Evolutionary conservation across 2,113 vertebrate species (phyloP), one percentile per base, ranked within the genome.

Genomic region (Nanorana parkeri): DNA sequence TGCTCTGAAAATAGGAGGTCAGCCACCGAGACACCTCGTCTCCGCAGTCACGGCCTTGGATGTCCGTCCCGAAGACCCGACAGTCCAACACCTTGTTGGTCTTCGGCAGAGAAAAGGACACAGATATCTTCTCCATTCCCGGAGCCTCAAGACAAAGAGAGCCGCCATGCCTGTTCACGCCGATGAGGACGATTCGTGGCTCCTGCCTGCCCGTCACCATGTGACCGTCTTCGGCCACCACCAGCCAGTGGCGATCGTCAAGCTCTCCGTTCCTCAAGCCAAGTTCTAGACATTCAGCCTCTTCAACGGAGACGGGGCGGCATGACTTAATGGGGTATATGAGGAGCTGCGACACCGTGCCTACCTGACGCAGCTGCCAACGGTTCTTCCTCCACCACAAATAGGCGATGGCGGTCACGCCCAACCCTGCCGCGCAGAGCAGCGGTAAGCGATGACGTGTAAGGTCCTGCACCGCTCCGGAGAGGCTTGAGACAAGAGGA

Each of bases 311-410:
- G 80, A 94, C 56, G 0, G 92, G 95, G 77, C 88, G 94, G 63
- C 96, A 97, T 1, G 96, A 99, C 85, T 98, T 99, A 55, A 98
- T 83, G 0, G 97, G 96, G 89, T 97, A 93, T 71, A 98, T 87
- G 58, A 95, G 88, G 4, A 99, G 86, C 64, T 91, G 84, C 2
- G 94, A 88, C 84, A 98, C 95, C 2, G 94, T 93, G 66, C 95
- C 96, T 23, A 97, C 95, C 0, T 88, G 91, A 29, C 84, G 86
- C 29, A 90, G 86, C 17, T 76, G 47, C 87, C 85, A 73, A 0
- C 86, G 20, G 19, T 86, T 56, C 63, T 16, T 32, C 2, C 84
- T 56, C 20, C 83, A 89, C 54, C 91, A 85, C 23, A 86, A 90
- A 8, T 71, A 58, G 58, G 91, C 80, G 69, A 89, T 13, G 81